Evolutionary conservation across 35 echinoderm and acorn worm species (phyloP).

Genomic region (Ophiothrix spiculata): DNA sequence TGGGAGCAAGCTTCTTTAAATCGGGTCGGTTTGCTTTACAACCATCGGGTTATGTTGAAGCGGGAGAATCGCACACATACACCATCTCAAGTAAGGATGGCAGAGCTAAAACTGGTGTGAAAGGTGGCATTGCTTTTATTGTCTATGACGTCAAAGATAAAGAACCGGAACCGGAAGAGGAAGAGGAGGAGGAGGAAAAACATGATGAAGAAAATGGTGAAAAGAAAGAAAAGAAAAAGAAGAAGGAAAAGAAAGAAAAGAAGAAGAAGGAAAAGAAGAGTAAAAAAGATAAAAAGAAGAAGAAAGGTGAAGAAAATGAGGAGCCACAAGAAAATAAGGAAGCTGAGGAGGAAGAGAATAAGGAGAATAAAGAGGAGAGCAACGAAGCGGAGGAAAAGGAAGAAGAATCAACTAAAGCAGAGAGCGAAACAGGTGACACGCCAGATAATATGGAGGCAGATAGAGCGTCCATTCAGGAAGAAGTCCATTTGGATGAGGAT

Average conservation of each 20-base stretch:
- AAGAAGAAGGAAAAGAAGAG: not conserved
- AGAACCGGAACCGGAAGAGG: not conserved
- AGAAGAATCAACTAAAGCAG: not conserved
- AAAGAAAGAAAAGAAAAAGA: not conserved
- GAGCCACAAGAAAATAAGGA: not conserved
- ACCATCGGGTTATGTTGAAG: not conserved
- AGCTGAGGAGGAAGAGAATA: not conserved
- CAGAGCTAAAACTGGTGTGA: not conserved
- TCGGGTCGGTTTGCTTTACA: not conserved
- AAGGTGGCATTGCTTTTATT: not conserved
- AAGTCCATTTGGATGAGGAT: not conserved
- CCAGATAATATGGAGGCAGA: not conserved
- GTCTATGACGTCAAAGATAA: not conserved
- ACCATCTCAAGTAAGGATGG: not conserved
- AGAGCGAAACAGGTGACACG: not conserved
- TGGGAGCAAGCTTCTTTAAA: slow-evolving; percentile 1
- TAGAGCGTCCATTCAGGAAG: not conserved
- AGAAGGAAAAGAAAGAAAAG: not conserved
- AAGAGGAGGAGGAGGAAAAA: not conserved
- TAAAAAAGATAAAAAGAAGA: not conserved
- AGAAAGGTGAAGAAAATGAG: not conserved
- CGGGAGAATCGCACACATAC: not conserved
- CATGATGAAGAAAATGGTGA: not conserved
- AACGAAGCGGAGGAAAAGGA: not conserved
- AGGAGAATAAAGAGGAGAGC: not conserved